Evolutionary conservation across 2,113 vertebrate species (phyloP).

Genomic region (Leucoraja erinaceus): DNA sequence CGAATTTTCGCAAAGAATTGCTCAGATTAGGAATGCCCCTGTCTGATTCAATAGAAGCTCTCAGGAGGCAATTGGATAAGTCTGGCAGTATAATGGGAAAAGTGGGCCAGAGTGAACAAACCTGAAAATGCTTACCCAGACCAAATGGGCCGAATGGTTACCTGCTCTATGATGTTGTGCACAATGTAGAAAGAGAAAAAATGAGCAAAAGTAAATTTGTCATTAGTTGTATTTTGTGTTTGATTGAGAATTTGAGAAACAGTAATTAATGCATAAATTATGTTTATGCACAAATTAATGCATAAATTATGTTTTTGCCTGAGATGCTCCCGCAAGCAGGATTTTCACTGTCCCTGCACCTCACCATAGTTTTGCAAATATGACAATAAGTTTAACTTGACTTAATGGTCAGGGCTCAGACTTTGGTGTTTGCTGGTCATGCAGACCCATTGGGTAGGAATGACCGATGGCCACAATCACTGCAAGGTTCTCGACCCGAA

Average conservation of each 20-base stretch:
- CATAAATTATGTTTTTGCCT: no score
- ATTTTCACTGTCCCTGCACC: no score
- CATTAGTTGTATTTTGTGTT: background rate
- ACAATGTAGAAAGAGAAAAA: background rate
- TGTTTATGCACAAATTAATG: no score
- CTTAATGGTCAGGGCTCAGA: conserved; percentile 36
- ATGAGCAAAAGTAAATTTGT: background rate
- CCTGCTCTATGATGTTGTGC: background rate
- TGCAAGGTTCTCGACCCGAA: no score
- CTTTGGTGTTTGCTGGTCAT: background rate
- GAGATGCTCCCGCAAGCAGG: no score
- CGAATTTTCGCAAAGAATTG: background rate
- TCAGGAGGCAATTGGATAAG: background rate
- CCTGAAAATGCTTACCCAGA: background rate
- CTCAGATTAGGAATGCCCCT: background rate
- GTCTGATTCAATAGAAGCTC: background rate
- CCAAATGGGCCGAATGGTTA: no score
- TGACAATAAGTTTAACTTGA: no score
- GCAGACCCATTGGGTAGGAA: no score
- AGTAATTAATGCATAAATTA: background rate
- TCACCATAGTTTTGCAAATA: no score
- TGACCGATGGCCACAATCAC: no score
- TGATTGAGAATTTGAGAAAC: background rate
- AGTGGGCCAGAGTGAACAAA: background rate
- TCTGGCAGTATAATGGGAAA: background rate